phyloP scores from a whole-genome alignment of 2,113 vertebrate species.

The Passer montanus region DNA sequence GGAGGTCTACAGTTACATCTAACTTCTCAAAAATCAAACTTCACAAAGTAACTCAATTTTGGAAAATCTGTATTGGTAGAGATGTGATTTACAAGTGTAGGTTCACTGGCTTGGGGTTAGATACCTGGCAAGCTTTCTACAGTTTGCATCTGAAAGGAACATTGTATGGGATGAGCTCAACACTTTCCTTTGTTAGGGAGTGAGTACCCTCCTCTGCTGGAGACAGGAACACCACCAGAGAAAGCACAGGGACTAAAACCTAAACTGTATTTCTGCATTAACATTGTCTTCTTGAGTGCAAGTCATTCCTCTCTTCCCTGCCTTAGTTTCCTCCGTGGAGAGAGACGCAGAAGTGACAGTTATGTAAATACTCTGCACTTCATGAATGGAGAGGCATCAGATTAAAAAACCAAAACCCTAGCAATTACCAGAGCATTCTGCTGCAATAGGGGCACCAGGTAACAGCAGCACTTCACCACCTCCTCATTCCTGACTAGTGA shows the following conservation, averaged over 20 bases:
- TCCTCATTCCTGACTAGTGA: not conserved
- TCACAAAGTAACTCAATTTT: not conserved
- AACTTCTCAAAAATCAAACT: not conserved
- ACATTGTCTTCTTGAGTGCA: not conserved
- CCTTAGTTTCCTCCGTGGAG: not conserved
- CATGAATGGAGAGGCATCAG: not conserved
- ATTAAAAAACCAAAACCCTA: not conserved
- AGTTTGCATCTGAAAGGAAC: not conserved
- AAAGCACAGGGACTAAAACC: not conserved
- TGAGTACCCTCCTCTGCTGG: not conserved
- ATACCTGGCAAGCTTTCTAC: not conserved
- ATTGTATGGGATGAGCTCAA: not conserved
- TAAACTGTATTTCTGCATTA: not conserved
- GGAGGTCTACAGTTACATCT: not conserved
- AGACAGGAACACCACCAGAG: not conserved
- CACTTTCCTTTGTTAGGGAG: not conserved
- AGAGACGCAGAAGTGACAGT: not conserved
- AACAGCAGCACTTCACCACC: not conserved
- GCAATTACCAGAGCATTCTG: not conserved
- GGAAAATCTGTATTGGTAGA: not conserved
- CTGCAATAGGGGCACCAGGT: not conserved
- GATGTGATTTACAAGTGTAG: not conserved
- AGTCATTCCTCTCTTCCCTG: not conserved
- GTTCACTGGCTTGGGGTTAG: not conserved
- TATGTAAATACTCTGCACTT: not conserved